Base-by-base conservation (phyloP, 2,113 vertebrate species). In the Fulmarus glacialis region DNA sequence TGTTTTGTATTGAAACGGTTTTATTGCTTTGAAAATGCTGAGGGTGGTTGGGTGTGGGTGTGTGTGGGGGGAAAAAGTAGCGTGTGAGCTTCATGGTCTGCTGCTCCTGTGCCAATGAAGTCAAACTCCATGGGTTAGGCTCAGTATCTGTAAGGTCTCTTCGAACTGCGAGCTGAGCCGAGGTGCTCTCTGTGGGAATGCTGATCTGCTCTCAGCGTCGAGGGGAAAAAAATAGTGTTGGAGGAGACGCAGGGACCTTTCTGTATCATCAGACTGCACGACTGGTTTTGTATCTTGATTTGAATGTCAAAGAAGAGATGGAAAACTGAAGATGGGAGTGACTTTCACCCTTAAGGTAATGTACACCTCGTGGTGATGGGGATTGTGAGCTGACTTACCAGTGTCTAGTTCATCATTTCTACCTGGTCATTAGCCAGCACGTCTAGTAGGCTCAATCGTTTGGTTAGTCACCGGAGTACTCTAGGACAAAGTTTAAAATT, bases 231-330 rank as follows among this genome's bases (percentile, higher is more conserved):
- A 58, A 16, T 12, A 47, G 14, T 20, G 4, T 2, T 84, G 68
- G 43, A 56, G 53, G 32, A 84, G 75, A 42, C 22, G 4, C 19
- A 52, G 40, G 45, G 47, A 27, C 30, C 29, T 66, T 93, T 59
- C n/a, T 53, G 17, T 71, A 15, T 94, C 50, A 30, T 66, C 60
- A 88, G 68, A 59, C 47, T 90, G 36, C n/a, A 10, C 0, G 7
- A 56, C 87, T 92, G 68, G 90, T 87, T 96, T 93, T 84, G 63
- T 78, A 5, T 52, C 78, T 95, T 22, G 8, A 47, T 97, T 84
- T 95, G 89, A 83, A 77, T 96, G 68, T 59, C 45, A 85, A 67
- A 82, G 59, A 45, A 47, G 24, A 56, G 81, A 24, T 56, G 60
- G 82, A 83, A 92, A 92, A 60, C 29, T 78, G 92, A 55, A 82